Evolutionary conservation across 2,113 vertebrate species (phyloP), one percentile per base, ranked within the genome.

Genomic region (Tamias sibiricus): DNA sequence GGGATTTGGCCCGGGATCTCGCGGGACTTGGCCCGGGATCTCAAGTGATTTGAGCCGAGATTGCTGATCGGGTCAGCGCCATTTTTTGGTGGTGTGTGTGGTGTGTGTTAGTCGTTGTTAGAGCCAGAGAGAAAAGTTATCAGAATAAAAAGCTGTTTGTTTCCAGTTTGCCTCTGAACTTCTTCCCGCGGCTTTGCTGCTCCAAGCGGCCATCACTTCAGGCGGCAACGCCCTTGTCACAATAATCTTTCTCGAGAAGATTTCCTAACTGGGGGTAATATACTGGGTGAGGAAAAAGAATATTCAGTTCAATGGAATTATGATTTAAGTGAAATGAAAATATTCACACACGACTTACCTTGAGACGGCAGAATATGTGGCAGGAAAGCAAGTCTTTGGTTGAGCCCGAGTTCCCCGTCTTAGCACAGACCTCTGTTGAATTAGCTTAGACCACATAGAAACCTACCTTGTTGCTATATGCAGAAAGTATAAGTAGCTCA

Each of bases 321-420:
- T 87, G 62, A 37, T 59, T 91, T 91, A 59, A 85, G n/a, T n/a
- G 69, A 91, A 81, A 2, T 87, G n/a, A 75, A 75, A 91, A 69
- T 82, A 76, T 86, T 87, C 64, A 86, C 19, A 76, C 3, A 44
- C 47, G 52, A 91, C 49, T 10, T 37, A 76, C 13, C 47, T 81
- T 32, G 59, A 86, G 44, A 84, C 90, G 80, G 66, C 8, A 80
- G 22, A 85, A 47, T 10, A 37, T 9, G 40, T 37, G 42, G 14
- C 14, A 17, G 52, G 13, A 35, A 89, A 79, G 17, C 44, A 69
- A 77, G 44, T 75, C 57, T 94, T 93, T 40, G 74, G 42, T 74
- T 35, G 81, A 59, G 24, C 26, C 49, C n/a, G 47, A n/a, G 42
- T 84, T 52, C 4, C 12, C 68, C 57, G 66, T 35, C 72, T 54